A percentile compares a stretch with the other conserved stretches of the same genome.
These are phyloP conservation scores for Pectinophora gossypiella DNA, from an alignment of 1,140 invertebrate genomes.

Conservation along the genomic window DNA sequence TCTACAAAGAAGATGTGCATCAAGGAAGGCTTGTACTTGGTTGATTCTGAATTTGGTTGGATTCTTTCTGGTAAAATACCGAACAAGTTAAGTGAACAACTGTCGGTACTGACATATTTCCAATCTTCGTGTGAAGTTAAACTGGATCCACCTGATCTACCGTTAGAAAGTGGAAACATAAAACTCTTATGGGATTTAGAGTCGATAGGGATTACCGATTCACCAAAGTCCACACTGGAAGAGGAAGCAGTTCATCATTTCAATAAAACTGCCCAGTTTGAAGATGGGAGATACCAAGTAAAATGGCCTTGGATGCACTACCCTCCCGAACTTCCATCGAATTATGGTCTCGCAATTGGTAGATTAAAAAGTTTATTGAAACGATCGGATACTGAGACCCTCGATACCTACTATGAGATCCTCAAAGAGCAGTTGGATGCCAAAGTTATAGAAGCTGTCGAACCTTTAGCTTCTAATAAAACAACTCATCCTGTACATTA, in stretches of 20 bases:
- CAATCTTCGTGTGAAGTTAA: slow-evolving; percentile 10
- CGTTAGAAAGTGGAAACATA: slow-evolving; percentile 8
- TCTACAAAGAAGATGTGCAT: background rate
- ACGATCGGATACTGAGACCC: slow-evolving; percentile 3
- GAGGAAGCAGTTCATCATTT: slow-evolving; percentile 23
- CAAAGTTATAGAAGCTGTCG: slow-evolving; percentile 14
- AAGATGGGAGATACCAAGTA: slow-evolving; percentile 18
- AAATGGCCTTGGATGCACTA: slow-evolving; percentile 26
- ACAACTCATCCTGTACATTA: slow-evolving; percentile 17
- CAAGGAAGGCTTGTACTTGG: background rate
- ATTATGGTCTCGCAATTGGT: slow-evolving; percentile 20
- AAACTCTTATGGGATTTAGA: slow-evolving; percentile 27
- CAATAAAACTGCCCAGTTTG: slow-evolving; percentile 18
- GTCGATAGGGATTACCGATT: slow-evolving; percentile 29
- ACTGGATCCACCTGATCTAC: slow-evolving; percentile 17
- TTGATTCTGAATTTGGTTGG: background rate
- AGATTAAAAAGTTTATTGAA: slow-evolving; percentile 15
- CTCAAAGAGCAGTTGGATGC: slow-evolving; percentile 14
- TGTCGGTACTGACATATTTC: slow-evolving; percentile 17
- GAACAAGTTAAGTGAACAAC: background rate
- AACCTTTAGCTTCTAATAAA: background rate
- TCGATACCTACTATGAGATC: slow-evolving; percentile 3
- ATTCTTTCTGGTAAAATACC: background rate
- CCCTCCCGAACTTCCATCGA: slow-evolving; percentile 15
- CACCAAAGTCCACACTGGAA: slow-evolving; percentile 19